Base-by-base conservation (phyloP, 2,113 vertebrate species). In the Eleginops maclovinus region DNA sequence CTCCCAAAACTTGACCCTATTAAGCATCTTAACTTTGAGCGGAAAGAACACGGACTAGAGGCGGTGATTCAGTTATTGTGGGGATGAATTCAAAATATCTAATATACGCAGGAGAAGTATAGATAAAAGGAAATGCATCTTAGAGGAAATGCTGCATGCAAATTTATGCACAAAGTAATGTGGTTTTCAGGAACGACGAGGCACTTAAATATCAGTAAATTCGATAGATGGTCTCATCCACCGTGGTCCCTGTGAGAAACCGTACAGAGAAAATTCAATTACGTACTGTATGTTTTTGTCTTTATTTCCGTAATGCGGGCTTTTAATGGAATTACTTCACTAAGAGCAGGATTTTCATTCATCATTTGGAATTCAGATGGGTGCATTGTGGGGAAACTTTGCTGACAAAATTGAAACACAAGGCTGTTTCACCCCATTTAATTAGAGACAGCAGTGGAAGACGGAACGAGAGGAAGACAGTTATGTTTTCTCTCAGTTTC, bases 351-450 rank as follows among this genome's bases (percentile, higher is more conserved):
- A 87, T 92, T 95, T 96, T 94, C 91, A 95, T 95, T 95, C 95
- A 94, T 94, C 94, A 96, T 97, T 96, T 97, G 95, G 96, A 97
- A 97, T 96, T 97, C 96, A 96, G 94, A 96, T 96, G 90, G 86
- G 92, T 92, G 88, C 91, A 82, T 89, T 94, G 94, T 92, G 81
- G 92, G 75, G 77, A 96, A 97, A 96, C 86, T 93, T 36, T 96
- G 96, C 96, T 97, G 96, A 97, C 95, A 96, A 93, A 92, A 95
- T 85, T 95, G 94, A 93, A 93, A 95, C 83, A 88, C 83, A 83
- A 87, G 89, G 88, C 91, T 51, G 80, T 92, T 94, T 93, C 88
- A 85, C 77, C 90, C 89, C 89, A 94, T 95, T 94, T 93, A 93
- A 94, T 94, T 94, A 94, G 82, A 82, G 82, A 76, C 86, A 84